A percentile compares a stretch with the other conserved stretches of the same genome.
Evolutionary conservation across 2,113 vertebrate genomes (phyloP).

Genomic region (Channa argus): DNA sequence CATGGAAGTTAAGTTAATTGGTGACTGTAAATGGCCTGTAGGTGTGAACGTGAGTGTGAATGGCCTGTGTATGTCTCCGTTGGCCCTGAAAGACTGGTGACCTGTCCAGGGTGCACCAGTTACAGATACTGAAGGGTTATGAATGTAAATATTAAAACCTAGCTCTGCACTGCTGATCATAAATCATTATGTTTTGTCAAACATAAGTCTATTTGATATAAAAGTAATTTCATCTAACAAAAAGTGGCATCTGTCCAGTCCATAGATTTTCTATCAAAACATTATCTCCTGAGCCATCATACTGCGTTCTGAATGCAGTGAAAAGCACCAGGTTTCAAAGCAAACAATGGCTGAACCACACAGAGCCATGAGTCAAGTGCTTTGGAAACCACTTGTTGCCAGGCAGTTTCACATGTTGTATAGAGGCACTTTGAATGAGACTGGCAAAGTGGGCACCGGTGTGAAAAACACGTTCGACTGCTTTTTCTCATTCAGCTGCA

Average conservation of each 20-base stretch:
- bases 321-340: conserved; percentile 33
- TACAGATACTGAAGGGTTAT: too few relatives aligned
- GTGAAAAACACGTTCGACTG: conserved; percentile 18
- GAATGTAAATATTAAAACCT: not conserved
- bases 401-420: conserved; percentile 44
- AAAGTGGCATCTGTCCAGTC: not conserved
- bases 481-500: conserved; percentile 23
- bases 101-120: too few relatives aligned
- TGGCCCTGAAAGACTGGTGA: too few relatives aligned
- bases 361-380: conserved; percentile 59
- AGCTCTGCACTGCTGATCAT: conserved; percentile 1
- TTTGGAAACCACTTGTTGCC: conserved; percentile 55
- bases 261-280: not conserved
- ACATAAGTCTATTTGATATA: too few relatives aligned
- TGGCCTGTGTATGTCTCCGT: too few relatives aligned
- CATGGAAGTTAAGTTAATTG: too few relatives aligned
- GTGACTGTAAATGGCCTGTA: too few relatives aligned
- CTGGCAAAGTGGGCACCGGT: conserved; percentile 27
- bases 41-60: too few relatives aligned
- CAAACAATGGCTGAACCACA: conserved; percentile 51
- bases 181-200: not conserved
- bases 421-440: conserved; percentile 30
- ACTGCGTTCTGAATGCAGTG: not conserved
- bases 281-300: not conserved
- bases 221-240: not conserved